Evolutionary conservation across 2,888 invertebrate species (phyloP), one percentile per base, ranked within the genome.

Genomic region (Pachliopta kotzebuea): DNA sequence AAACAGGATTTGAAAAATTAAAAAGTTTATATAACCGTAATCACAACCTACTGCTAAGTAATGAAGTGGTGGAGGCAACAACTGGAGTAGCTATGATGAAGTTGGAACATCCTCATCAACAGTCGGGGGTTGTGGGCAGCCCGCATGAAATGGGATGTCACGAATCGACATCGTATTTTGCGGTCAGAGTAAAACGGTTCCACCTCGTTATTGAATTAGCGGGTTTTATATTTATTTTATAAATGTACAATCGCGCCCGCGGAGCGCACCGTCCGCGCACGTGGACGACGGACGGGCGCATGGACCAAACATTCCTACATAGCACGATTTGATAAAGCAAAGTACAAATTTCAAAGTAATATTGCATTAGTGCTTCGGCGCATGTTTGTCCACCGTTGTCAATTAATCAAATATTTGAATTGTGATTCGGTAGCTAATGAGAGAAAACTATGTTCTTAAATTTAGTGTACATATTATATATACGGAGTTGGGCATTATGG

Each of bases 401-500:
- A 91, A 91, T 91, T 91, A 91, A 87, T 89, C 87, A 85, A 86
- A 87, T 87, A 90, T 87, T 87, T 88, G 86, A 90, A 90, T 89
- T 91, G 91, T 91, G 91, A 91, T 91, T 90, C 87, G 90, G 90
- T 91, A 91, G 90, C 89, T 91, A 90, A 89, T 86, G 90, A 90
- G 90, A 90, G 90, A 91, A 89, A 91, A 85, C 84, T 88, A 90
- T 88, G 88, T 85, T 90, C 88, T 89, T 89, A 86, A 87, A 87
- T 86, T 79, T 87, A 89, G 84, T 90, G 90, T 90, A 90, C 78
- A 90, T 90, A 90, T 86, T 85, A 88, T 85, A 37, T 37, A 87
- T 88, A 85, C 83, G 88, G 88, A 90, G 86, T 85, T 86, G 91
- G 91, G 91, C 90, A 90, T 90, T 91, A 90, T 80, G 87, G 83